Percentiles rank a stretch among this genome's conserved stretches.
These are phyloP conservation scores for Prolemur simus DNA, from an alignment of 2,113 vertebrate genomes.

Conservation along the genomic window DNA sequence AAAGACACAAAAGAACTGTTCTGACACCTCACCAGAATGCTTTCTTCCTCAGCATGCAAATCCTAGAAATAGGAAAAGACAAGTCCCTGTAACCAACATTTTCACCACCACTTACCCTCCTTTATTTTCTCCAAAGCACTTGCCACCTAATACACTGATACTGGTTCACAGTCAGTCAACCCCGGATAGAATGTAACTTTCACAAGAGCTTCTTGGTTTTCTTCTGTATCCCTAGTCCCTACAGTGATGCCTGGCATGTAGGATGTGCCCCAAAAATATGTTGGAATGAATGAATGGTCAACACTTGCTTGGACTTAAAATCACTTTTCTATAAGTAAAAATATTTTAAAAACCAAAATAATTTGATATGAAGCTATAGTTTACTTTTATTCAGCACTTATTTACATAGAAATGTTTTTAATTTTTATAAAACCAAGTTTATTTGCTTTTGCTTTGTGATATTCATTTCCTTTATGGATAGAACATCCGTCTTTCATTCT, in stretches of 20 bases:
- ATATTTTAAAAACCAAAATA: not conserved
- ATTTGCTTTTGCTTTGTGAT: not conserved
- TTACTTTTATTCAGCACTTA: not conserved
- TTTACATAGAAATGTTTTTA: conserved; percentile 2
- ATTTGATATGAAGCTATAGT: not conserved
- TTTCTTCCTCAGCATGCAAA: not conserved
- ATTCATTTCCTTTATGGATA: not conserved
- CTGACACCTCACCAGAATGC: not conserved
- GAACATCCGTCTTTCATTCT: not conserved
- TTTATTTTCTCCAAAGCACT: conserved; percentile 13
- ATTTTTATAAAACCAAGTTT: not conserved
- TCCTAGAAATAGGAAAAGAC: not conserved
- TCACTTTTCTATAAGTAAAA: not conserved
- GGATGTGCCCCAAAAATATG: not conserved
- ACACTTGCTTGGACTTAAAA: not conserved
- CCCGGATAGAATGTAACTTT: not conserved
- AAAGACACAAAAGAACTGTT: not conserved
- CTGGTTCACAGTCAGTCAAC: not conserved
- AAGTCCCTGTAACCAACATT: not conserved
- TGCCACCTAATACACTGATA: rapidly evolving
- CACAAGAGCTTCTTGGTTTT: not conserved
- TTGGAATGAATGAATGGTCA: not conserved
- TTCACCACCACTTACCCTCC: not conserved
- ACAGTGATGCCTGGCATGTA: not conserved
- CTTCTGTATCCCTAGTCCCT: not conserved